Evolutionary conservation across 2,797 vertebrate species (phyloP).

Genomic region (Eulemur albifrons): DNA sequence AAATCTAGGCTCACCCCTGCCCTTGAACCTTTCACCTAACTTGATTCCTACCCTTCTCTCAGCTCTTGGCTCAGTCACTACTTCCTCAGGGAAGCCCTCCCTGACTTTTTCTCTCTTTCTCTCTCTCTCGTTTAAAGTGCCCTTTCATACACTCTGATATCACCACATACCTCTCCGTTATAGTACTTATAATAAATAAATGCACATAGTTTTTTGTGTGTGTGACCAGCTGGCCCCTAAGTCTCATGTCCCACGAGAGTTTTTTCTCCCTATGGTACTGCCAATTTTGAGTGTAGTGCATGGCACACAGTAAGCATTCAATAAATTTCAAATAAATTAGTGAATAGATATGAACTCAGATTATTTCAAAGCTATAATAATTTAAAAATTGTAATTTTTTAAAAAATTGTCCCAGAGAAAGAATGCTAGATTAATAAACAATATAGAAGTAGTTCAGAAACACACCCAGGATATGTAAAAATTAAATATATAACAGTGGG

Average conservation of each 20-base stretch:
- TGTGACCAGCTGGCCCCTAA: background rate
- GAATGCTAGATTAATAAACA: conserved; percentile 40
- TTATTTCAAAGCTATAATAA: conserved; percentile 3
- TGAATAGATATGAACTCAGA: background rate
- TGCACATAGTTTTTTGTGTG: background rate
- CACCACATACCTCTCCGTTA: background rate
- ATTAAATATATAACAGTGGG: conserved; percentile 11
- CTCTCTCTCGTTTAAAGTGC: background rate
- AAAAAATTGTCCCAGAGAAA: conserved; percentile 12
- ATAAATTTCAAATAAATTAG: conserved; percentile 39
- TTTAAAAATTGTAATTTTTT: background rate
- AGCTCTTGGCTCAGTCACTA: background rate
- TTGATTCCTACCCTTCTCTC: background rate
- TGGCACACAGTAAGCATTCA: background rate
- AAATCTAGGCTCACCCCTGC: background rate
- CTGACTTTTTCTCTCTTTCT: background rate
- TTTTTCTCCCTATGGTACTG: background rate
- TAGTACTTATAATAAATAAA: background rate
- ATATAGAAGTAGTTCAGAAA: background rate
- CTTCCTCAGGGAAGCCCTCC: background rate
- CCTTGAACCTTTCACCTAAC: background rate
- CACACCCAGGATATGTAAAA: conserved; percentile 20
- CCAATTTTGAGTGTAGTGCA: background rate
- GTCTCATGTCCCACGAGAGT: background rate
- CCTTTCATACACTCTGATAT: background rate